phyloP scores from a whole-genome alignment of 2,797 vertebrate species.

The Falco concolor region DNA sequence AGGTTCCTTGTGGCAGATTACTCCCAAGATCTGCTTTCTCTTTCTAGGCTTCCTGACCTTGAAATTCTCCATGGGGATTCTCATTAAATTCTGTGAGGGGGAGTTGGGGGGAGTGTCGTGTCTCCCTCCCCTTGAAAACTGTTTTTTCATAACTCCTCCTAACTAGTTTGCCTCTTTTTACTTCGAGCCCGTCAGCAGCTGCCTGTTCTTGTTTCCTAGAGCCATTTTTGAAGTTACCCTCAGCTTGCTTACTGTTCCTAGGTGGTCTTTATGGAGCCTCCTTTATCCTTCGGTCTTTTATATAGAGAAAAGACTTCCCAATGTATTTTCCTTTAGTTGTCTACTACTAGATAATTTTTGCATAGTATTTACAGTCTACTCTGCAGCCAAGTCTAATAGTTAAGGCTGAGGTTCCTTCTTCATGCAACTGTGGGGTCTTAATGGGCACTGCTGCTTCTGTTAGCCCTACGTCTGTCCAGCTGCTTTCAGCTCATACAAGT shows the following conservation, averaged over 20 bases:
- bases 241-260: not conserved
- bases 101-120: not conserved
- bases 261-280: not conserved
- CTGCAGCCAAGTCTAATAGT: not conserved
- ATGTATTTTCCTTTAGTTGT: not conserved
- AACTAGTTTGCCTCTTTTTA: not conserved
- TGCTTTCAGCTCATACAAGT: not conserved
- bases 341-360: not conserved
- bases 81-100: not conserved
- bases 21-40: not conserved
- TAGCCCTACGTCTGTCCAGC: not conserved
- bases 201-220: not conserved
- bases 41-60: not conserved
- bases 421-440: not conserved
- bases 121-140: not conserved
- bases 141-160: not conserved
- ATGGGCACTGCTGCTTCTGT: not conserved
- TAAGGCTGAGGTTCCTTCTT: not conserved
- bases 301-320: not conserved
- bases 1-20: not conserved
- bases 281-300: not conserved
- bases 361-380: not conserved
- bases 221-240: not conserved
- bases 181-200: not conserved
- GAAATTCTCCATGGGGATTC: not conserved